Conservation (phyloP, 2,888 invertebrate species). For the Macroteleia sp. region DNA sequence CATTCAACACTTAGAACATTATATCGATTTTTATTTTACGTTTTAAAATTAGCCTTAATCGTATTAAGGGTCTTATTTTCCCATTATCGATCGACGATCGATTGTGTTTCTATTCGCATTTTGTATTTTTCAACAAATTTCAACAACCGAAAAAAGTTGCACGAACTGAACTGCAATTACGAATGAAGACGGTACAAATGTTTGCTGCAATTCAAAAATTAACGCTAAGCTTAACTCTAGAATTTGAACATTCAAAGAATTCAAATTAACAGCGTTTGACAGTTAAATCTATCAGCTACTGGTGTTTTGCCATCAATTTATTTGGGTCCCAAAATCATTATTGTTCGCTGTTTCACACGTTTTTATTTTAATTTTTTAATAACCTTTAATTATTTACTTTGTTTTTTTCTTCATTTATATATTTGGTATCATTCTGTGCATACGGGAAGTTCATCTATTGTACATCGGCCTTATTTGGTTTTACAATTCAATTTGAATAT, state of each 20-base stretch:
- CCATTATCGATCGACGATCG: conserved; percentile 45
- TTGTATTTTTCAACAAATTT: no score
- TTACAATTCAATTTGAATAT: conserved; percentile 35
- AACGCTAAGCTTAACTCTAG: no score
- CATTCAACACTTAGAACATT: conserved; percentile 61
- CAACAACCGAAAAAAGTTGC: no score
- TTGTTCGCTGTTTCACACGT: conserved; percentile 23
- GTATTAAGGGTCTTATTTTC: conserved; percentile 57
- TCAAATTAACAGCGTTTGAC: background rate
- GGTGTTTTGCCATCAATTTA: conserved; percentile 42
- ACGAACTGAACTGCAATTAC: no score
- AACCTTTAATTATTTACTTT: no score
- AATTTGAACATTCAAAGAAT: no score
- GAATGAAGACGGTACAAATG: no score
- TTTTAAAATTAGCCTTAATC: conserved; percentile 49
- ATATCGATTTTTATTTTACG: conserved; percentile 37
- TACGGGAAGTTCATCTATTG: conserved; percentile 11
- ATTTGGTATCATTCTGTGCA: background rate
- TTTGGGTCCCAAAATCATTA: conserved; percentile 46
- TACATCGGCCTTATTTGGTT: conserved; percentile 40
- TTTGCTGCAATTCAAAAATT: no score
- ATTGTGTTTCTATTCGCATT: conserved; percentile 32
- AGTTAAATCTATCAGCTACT: conserved; percentile 22
- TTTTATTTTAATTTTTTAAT: no score
- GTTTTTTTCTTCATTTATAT: background rate